A percentile compares a stretch with the other conserved stretches of the same genome.
These are phyloP conservation scores for Dreissena polymorpha DNA, from an alignment of 1,140 invertebrate genomes.

Conservation along the genomic window DNA sequence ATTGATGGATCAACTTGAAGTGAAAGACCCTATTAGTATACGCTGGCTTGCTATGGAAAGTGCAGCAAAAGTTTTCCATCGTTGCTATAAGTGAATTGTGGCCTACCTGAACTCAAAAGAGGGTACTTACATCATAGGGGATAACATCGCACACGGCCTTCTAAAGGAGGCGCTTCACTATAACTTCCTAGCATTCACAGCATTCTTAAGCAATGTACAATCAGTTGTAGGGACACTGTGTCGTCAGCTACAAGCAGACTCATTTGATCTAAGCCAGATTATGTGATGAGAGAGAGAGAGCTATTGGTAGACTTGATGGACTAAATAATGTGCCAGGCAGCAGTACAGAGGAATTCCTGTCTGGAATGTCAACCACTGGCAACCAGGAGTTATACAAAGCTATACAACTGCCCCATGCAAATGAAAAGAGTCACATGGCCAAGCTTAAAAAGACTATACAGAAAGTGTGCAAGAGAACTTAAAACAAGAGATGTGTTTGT, in stretches of 20 bases:
- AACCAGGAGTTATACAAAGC: constrained; percentile 8
- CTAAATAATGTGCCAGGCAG: background rate
- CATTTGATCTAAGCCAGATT: constrained; percentile 16
- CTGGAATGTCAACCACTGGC: background rate
- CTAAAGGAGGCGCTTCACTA: constrained; percentile 28
- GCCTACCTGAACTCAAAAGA: background rate
- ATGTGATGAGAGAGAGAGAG: background rate
- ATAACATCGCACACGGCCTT: constrained; percentile 15
- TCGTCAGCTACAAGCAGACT: constrained; percentile 10
- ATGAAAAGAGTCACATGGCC: background rate
- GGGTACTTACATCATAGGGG: constrained; percentile 21
- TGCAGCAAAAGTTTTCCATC: constrained; percentile 10
- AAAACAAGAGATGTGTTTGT: no score
- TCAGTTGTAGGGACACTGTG: constrained; percentile 5
- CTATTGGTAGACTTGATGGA: background rate
- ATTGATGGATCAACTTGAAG: constrained; percentile 8
- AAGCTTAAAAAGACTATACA: no score
- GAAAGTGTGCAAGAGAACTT: no score
- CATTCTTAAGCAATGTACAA: background rate
- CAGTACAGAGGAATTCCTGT: constrained; percentile 5
- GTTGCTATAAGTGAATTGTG: constrained; percentile 1
- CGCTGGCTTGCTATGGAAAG: constrained; percentile 22
- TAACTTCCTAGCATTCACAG: constrained; percentile 16
- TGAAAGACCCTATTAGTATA: constrained; percentile 29
- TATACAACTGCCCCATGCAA: constrained; percentile 20